Conservation (phyloP, 1,140 invertebrate genomes). For the Drosophila lacteicornis region DNA sequence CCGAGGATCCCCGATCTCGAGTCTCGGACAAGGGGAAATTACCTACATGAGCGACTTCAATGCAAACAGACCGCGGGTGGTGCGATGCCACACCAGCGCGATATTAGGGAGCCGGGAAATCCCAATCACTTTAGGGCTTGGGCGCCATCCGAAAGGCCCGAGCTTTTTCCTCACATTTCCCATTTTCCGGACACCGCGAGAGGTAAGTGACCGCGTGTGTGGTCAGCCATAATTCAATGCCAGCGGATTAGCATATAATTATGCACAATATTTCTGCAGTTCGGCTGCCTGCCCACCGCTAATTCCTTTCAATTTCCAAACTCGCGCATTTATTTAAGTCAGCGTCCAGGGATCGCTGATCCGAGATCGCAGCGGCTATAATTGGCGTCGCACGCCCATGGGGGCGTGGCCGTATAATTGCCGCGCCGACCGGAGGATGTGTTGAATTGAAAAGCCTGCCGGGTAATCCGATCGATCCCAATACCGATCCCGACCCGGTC, state of each 20-base stretch:
- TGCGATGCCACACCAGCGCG: conserved; percentile 36
- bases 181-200: not conserved
- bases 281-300: conserved; percentile 48
- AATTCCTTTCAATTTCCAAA: conserved; percentile 80
- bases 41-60: conserved; percentile 77
- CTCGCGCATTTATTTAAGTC: conserved; percentile 82
- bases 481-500: conserved; percentile 9
- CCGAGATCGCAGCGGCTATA: conserved; percentile 43
- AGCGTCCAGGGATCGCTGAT: conserved; percentile 40
- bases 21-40: conserved; percentile 45
- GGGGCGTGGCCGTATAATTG: conserved; percentile 61
- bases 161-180: conserved; percentile 3
- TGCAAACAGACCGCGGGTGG: conserved; percentile 67
- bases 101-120: conserved; percentile 1
- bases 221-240: conserved; percentile 55
- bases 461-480: conserved; percentile 76
- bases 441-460: conserved; percentile 82
- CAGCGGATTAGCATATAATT: conserved; percentile 77
- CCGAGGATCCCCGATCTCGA: conserved; percentile 20
- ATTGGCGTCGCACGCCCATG: conserved; percentile 71
- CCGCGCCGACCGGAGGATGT: conserved; percentile 66
- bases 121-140: conserved; percentile 16
- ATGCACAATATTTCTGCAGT: conserved; percentile 74
- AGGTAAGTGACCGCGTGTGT: conserved; percentile 46
- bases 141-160: conserved; percentile 18